Conservation (phyloP, 2,888 invertebrate genomes). For the Kuschelorhynchus macadamiae region DNA sequence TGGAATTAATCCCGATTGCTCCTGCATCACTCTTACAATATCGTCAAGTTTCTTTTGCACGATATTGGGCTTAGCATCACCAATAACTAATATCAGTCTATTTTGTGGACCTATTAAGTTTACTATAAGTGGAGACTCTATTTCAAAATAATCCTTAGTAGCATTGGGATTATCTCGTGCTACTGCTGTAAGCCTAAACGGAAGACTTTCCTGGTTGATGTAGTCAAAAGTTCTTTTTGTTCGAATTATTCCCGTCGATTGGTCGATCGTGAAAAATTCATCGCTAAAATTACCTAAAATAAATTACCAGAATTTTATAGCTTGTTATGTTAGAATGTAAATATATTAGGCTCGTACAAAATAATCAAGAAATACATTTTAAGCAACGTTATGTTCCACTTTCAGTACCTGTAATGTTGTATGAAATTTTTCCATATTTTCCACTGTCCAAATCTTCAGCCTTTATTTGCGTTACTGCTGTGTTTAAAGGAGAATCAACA, state of each 20-base stretch:
- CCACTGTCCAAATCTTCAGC: slow-evolving; percentile 91
- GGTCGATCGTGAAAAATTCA: slow-evolving; percentile 81
- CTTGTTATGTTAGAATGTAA: no score
- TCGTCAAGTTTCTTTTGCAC: slow-evolving; percentile 73
- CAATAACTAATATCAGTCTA: slow-evolving; percentile 83
- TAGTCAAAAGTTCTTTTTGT: slow-evolving; percentile 82
- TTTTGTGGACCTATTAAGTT: slow-evolving; percentile 85
- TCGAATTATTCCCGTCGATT: slow-evolving; percentile 82
- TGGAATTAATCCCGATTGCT: slow-evolving; percentile 81
- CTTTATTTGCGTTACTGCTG: slow-evolving; percentile 84
- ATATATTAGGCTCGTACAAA: no score
- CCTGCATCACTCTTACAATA: slow-evolving; percentile 77
- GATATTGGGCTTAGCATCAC: slow-evolving; percentile 80
- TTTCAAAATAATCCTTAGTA: slow-evolving; percentile 75
- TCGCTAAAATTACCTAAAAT: slow-evolving; percentile 64
- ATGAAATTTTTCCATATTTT: slow-evolving; percentile 84
- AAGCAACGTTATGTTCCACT: no score
- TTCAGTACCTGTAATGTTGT: slow-evolving; percentile 69
- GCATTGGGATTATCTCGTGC: slow-evolving; percentile 83
- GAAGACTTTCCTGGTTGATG: slow-evolving; percentile 75
- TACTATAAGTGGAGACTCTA: slow-evolving; percentile 77
- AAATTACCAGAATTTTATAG: no score
- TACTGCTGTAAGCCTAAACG: slow-evolving; percentile 81
- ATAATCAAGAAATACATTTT: not conserved
- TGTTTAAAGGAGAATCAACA: slow-evolving; percentile 80